phyloP scores from a whole-genome alignment of 2,113 vertebrate species.

The Syngnathus floridae region DNA sequence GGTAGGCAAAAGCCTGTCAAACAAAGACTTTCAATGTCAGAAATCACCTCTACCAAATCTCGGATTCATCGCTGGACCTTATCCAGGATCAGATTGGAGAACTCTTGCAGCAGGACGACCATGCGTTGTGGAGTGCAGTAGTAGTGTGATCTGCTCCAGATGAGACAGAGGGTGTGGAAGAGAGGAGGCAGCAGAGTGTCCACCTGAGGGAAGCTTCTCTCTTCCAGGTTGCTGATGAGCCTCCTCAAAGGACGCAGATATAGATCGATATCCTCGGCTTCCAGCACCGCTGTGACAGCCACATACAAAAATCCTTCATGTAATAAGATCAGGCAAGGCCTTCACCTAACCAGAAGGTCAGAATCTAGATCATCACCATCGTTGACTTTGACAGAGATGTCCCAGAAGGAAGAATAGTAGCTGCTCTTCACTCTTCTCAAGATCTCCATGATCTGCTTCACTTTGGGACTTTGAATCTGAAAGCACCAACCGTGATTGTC shows the following conservation, averaged over 20 bases:
- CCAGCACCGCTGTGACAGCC: conserved; percentile 55
- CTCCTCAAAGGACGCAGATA: conserved; percentile 65
- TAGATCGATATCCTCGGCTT: conserved; percentile 66
- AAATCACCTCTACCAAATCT: neutral
- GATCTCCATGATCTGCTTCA: conserved; percentile 55
- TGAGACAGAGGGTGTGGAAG: conserved; percentile 82
- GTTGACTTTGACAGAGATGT: conserved; percentile 59
- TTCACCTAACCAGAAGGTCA: no score
- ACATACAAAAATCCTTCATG: conserved; percentile 6
- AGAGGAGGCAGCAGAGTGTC: conserved; percentile 72
- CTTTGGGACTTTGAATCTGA: conserved; percentile 65
- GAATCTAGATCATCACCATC: conserved; percentile 38
- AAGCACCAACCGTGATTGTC: conserved; percentile 1
- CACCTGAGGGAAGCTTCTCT: conserved; percentile 66
- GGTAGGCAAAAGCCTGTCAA: conserved; percentile 59
- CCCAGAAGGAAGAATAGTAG: conserved; percentile 63
- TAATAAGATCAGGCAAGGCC: neutral
- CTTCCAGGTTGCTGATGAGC: conserved; percentile 65
- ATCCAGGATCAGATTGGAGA: conserved; percentile 83
- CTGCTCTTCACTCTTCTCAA: conserved; percentile 66
- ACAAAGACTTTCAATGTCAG: conserved; percentile 14
- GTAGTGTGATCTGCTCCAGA: conserved; percentile 80
- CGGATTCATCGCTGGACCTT: conserved; percentile 60
- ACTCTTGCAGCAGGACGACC: conserved; percentile 78
- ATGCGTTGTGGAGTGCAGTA: conserved; percentile 71